Evolutionary conservation across 2,797 vertebrate genomes (phyloP).

Genomic region (Centroberyx gerrardi): DNA sequence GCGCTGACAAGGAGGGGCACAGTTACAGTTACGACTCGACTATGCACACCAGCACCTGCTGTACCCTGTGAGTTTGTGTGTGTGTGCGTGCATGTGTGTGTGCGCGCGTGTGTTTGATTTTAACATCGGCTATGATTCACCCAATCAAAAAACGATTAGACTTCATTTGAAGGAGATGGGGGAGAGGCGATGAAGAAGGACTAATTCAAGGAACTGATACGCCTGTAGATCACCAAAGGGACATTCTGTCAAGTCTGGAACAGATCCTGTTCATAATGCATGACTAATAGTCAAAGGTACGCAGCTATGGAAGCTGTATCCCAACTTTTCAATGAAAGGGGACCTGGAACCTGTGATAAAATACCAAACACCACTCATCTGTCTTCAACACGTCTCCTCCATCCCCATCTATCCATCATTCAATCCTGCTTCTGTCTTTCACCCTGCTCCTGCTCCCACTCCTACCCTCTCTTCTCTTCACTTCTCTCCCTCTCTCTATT

Average conservation of each 20-base stretch:
- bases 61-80: conserved; percentile 37
- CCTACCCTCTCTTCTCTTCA: conserved; percentile 64
- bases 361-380: conserved; percentile 15
- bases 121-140: conserved; percentile 48
- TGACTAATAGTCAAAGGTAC: conserved; percentile 20
- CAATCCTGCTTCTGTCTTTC: conserved; percentile 72
- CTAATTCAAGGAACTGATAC: conserved; percentile 51
- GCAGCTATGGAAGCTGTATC: conserved; percentile 3
- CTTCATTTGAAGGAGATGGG: conserved; percentile 49
- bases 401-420: conserved; percentile 58
- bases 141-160: conserved; percentile 51
- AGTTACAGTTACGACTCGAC: conserved; percentile 72
- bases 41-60: conserved; percentile 71
- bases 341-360: conserved; percentile 9
- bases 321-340: conserved; percentile 41
- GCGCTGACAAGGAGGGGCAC: conserved; percentile 76
- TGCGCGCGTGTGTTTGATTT: conserved; percentile 22
- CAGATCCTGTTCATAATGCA: conserved; percentile 20
- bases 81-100: conserved; percentile 19
- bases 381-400: conserved; percentile 41
- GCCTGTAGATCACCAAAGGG: conserved; percentile 29
- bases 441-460: conserved; percentile 71
- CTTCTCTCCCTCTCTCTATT: conserved; percentile 70
- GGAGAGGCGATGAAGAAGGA: conserved; percentile 38
- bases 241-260: conserved; percentile 36